A percentile compares a stretch with the other conserved stretches of the same genome.
Evolutionary conservation across 2,797 vertebrate genomes (phyloP).

Genomic region (Enteromius viviparus): DNA sequence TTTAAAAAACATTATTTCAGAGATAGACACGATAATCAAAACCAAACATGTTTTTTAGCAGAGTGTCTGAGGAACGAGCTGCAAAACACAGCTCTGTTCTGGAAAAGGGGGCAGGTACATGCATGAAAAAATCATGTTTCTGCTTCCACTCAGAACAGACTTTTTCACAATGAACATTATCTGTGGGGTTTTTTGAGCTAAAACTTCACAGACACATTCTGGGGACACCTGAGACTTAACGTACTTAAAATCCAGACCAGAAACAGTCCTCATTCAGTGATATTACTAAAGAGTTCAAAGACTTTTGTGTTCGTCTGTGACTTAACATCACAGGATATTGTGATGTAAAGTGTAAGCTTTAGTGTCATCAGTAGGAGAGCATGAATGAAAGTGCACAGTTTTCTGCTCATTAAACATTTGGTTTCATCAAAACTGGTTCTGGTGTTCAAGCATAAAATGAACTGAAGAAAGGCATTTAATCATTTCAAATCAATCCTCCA

Average conservation of each 20-base stretch:
- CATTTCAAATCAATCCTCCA: conserved; percentile 31
- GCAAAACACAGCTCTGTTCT: not conserved
- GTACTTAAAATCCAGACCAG: not conserved
- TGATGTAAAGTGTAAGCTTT: conserved; percentile 2
- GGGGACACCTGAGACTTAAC: not conserved
- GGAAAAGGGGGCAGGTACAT: not conserved
- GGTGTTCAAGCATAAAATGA: conserved; percentile 44
- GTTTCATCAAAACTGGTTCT: conserved; percentile 14
- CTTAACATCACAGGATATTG: conserved; percentile 9
- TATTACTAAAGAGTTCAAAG: not conserved
- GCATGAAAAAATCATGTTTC: not conserved
- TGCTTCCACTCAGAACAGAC: not conserved
- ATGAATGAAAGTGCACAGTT: conserved; percentile 16
- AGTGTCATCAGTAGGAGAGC: not conserved
- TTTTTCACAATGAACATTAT: not conserved
- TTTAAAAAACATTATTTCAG: not conserved
- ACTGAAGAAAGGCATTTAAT: conserved; percentile 20
- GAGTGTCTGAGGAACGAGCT: not conserved
- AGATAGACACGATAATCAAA: not conserved
- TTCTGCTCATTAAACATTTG: not conserved
- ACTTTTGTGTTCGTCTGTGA: not conserved
- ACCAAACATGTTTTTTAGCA: not conserved
- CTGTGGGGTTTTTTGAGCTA: not conserved
- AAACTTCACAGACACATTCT: not conserved
- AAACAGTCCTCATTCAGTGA: not conserved